Conservation (phyloP, 1,140 invertebrate species). For the Rhyzopertha dominica region DNA sequence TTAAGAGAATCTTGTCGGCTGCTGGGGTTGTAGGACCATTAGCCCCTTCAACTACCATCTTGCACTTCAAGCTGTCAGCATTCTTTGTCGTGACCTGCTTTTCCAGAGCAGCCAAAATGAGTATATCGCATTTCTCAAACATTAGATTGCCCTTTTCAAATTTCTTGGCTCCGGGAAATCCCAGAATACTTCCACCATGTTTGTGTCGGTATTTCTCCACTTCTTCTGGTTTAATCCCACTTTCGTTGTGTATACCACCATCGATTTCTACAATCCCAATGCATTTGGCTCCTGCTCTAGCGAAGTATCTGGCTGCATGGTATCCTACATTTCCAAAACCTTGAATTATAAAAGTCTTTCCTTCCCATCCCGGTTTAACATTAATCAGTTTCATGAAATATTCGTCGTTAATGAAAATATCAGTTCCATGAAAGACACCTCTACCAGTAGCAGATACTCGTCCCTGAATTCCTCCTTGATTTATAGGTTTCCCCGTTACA, state of each 20-base stretch:
- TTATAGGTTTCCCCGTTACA: conserved; percentile 83
- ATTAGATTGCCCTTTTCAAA: conserved; percentile 57
- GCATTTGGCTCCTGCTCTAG: conserved; percentile 71
- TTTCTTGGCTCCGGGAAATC: conserved; percentile 69
- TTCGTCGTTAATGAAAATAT: conserved; percentile 73
- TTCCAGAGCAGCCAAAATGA: conserved; percentile 81
- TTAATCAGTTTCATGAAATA: conserved; percentile 74
- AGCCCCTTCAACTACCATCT: conserved; percentile 68
- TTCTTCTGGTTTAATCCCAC: conserved; percentile 76
- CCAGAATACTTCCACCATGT: conserved; percentile 85
- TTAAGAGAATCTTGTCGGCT: conserved; percentile 64
- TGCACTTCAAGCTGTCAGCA: conserved; percentile 72
- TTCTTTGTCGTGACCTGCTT: conserved; percentile 73
- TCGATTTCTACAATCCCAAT: conserved; percentile 75
- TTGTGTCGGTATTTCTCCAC: conserved; percentile 81
- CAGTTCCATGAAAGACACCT: conserved; percentile 77
- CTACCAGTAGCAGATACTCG: conserved; percentile 83
- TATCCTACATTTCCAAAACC: conserved; percentile 88
- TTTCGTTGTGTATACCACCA: conserved; percentile 63
- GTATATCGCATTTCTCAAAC: conserved; percentile 73
- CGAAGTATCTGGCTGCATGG: conserved; percentile 71
- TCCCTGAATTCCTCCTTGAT: conserved; percentile 71
- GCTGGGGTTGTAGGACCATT: conserved; percentile 85
- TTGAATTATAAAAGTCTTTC: conserved; percentile 85
- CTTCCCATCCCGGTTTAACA: conserved; percentile 61